Base-by-base conservation (phyloP, 1,140 invertebrate species). In the Eumaeus atala region DNA sequence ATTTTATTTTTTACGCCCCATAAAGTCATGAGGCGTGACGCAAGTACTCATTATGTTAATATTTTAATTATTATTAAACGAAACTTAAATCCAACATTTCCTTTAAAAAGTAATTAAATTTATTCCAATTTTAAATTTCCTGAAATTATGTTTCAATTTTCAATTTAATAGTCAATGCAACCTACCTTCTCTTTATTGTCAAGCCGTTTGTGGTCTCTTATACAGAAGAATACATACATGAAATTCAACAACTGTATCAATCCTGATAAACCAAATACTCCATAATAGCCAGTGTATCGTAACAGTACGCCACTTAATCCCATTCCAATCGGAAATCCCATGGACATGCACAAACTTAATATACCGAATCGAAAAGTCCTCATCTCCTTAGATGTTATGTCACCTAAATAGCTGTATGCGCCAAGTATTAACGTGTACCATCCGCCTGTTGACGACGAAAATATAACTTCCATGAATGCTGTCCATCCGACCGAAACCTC, bases 351-450 rank as follows among this genome's bases (percentile, higher is more conserved):
- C 9, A 95, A 90, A 82, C 93, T 97, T 55, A 95, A 90, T 28
- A 96, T 92, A 1, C 94, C 95, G 58, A 97, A 93, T 49, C 95
- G 84, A 9, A 95, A 88, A 0, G 95, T 97, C 58, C 95, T 90
- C 18, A 91, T 93, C 67, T 94, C 91, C 50, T 92, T 90, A 1
- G 92, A 92, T 0, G 95, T 96, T 12, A 96, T 92, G 70, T 97
- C 95, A 1, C 92, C 93, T 37, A 97, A 92, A 71, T 96, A 97
- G 70, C 95, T 96, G 76, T 95, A 97, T 10, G 93, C 91, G 1
- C 93, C 93, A 89, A 97, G 94, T 59, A 96, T 91, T 90, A 96
- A 93, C 21, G 94, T 94, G 65, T 95, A 94, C 91, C 93, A 95
- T 3, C 95, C 95, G 1, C 94, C 94, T 1, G 94, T 93, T 0